These are phyloP conservation scores for Philopotamus ludificatus DNA, from an alignment of 1,140 invertebrate genomes.

Conservation along the genomic window DNA sequence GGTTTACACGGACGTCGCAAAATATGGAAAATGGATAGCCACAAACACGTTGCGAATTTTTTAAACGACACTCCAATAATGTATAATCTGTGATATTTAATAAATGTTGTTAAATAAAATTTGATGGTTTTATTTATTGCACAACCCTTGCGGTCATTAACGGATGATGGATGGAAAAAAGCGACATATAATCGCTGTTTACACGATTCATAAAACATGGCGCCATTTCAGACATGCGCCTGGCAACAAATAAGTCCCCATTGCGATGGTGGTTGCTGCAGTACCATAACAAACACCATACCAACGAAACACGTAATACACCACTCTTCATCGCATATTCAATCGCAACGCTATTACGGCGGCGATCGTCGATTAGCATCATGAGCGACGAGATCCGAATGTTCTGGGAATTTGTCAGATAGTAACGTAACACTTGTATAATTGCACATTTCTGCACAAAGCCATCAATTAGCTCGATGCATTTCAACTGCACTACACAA, in stretches of 20 bases:
- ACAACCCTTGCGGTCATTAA: neutral
- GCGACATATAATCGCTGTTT: neutral
- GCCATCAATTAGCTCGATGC: no score
- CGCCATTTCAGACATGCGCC: constrained; percentile 1
- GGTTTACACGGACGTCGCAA: constrained; percentile 60
- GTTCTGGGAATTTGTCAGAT: constrained; percentile 40
- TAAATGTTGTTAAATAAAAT: neutral
- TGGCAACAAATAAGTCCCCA: no score
- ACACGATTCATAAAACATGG: neutral
- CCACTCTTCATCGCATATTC: neutral
- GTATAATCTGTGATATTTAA: no score
- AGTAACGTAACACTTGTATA: constrained; percentile 15
- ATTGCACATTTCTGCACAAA: neutral
- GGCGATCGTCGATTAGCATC: neutral
- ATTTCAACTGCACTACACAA: no score
- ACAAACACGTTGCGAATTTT: neutral
- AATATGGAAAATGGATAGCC: constrained; percentile 59
- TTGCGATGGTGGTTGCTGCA: neutral
- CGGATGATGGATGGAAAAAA: neutral
- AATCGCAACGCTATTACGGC: neutral
- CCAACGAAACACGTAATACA: neutral
- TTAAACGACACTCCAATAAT: neutral
- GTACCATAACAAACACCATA: constrained; percentile 18
- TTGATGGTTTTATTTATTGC: neutral
- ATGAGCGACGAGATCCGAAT: constrained; percentile 33